Conservation (phyloP, 2,113 vertebrate genomes). For the Natator depressus region DNA sequence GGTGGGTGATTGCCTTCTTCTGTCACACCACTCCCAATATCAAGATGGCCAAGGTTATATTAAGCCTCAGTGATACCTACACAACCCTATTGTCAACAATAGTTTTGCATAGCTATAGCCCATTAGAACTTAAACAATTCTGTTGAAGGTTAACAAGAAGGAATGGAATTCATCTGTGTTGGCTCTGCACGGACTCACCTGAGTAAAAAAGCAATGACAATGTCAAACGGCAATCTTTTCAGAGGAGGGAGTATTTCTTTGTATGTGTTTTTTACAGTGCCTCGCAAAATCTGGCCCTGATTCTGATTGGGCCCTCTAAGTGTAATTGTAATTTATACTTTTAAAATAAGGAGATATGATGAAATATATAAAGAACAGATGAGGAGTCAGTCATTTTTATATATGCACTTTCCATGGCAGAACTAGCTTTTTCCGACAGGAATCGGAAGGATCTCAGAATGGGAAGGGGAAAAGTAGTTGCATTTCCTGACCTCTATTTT, state of each 20-base stretch:
- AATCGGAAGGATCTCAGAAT: background rate
- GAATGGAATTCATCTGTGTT: background rate
- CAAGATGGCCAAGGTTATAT: background rate
- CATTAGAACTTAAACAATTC: background rate
- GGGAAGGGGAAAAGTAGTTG: background rate
- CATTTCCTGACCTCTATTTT: accelerated
- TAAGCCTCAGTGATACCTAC: background rate
- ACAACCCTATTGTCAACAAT: background rate
- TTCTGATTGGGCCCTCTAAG: background rate
- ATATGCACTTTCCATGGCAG: background rate
- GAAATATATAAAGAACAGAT: background rate
- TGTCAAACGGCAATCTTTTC: background rate
- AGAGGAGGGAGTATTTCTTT: background rate
- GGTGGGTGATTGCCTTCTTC: background rate
- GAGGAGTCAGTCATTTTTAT: background rate
- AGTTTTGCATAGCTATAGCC: background rate
- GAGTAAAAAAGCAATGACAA: background rate
- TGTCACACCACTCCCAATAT: background rate
- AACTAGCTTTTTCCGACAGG: background rate
- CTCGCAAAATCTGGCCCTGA: background rate
- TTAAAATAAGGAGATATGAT: background rate
- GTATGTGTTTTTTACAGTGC: background rate
- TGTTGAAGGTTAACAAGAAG: background rate
- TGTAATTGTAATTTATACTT: background rate
- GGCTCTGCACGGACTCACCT: background rate